Conservation (phyloP, 2,888 invertebrate genomes). For the Flexamia atlantica region DNA sequence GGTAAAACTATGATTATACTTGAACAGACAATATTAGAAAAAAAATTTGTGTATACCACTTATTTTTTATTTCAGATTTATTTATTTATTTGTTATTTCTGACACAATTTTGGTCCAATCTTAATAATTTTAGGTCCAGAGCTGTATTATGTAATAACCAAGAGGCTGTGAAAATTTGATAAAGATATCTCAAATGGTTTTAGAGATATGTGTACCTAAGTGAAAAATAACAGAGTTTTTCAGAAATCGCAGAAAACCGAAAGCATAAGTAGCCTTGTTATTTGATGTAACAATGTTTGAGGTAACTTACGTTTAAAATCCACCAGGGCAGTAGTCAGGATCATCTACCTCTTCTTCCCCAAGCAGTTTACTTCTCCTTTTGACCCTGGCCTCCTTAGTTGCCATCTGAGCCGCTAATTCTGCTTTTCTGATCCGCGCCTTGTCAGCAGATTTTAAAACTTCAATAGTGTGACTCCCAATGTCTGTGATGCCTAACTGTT, state of each 20-base stretch:
- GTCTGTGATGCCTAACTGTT: background rate
- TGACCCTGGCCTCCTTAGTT: slow-evolving; percentile 47
- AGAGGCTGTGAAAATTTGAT: slow-evolving; percentile 25
- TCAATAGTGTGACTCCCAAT: slow-evolving; percentile 12
- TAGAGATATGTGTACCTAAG: slow-evolving; percentile 42
- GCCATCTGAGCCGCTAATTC: slow-evolving; percentile 10
- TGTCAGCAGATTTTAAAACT: slow-evolving; percentile 32
- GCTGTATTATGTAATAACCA: slow-evolving; percentile 27
- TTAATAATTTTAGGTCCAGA: background rate
- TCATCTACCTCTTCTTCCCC: slow-evolving; percentile 20
- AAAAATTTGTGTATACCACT: background rate
- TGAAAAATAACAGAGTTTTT: slow-evolving; percentile 24
- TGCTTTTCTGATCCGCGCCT: slow-evolving; percentile 12
- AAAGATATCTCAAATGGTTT: slow-evolving; percentile 45
- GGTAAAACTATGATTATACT: background rate
- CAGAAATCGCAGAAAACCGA: slow-evolving; percentile 24
- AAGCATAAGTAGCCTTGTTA: slow-evolving; percentile 26
- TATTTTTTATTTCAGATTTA: slow-evolving; percentile 3
- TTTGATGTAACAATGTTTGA: slow-evolving; percentile 10
- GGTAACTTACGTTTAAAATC: slow-evolving; percentile 12
- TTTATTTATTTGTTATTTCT: slow-evolving; percentile 8
- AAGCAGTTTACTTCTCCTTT: slow-evolving; percentile 34
- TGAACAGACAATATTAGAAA: background rate
- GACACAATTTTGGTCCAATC: slow-evolving; percentile 11
- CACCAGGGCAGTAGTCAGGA: slow-evolving; percentile 28